Percentiles rank a stretch among this genome's conserved stretches.
Evolutionary conservation across 2,113 vertebrate genomes (phyloP).

Genomic region (Candoia aspera): DNA sequence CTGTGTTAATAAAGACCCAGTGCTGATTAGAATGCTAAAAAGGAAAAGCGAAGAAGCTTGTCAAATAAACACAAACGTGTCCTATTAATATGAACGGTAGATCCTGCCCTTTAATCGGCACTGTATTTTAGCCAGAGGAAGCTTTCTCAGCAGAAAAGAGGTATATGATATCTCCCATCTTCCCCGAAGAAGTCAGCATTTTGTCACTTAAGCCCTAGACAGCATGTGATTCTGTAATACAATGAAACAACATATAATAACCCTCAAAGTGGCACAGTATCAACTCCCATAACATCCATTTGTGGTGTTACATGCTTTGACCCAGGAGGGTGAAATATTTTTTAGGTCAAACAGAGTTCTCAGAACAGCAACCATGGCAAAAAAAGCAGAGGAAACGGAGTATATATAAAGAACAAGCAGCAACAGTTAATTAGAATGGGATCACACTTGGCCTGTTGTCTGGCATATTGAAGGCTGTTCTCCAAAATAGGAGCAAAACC

Average conservation of each 20-base stretch:
- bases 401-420: neutral
- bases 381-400: neutral
- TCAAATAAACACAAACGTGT: slow-evolving; percentile 1
- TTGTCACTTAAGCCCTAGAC: slow-evolving; percentile 45
- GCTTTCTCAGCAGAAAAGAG: slow-evolving; percentile 24
- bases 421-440: neutral
- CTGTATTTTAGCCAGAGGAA: slow-evolving; percentile 13
- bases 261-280: slow-evolving; percentile 23
- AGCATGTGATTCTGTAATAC: slow-evolving; percentile 34
- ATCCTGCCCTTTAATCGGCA: slow-evolving; percentile 35
- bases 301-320: slow-evolving; percentile 40
- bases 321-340: neutral
- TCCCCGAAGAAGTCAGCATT: slow-evolving; percentile 26
- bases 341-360: slow-evolving; percentile 28
- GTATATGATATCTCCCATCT: neutral
- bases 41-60: neutral
- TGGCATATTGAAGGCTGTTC: neutral
- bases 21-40: slow-evolving; percentile 24
- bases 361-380: neutral
- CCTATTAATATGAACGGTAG: slow-evolving; percentile 36
- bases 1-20: slow-evolving; percentile 39
- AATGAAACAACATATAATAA: slow-evolving; percentile 31
- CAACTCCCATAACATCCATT: slow-evolving; percentile 31
- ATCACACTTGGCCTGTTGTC: neutral
- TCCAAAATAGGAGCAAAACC: neutral